These are phyloP conservation scores for Oreochromis tanganicae DNA, from an alignment of 2,113 vertebrate species.

Conservation along the genomic window DNA sequence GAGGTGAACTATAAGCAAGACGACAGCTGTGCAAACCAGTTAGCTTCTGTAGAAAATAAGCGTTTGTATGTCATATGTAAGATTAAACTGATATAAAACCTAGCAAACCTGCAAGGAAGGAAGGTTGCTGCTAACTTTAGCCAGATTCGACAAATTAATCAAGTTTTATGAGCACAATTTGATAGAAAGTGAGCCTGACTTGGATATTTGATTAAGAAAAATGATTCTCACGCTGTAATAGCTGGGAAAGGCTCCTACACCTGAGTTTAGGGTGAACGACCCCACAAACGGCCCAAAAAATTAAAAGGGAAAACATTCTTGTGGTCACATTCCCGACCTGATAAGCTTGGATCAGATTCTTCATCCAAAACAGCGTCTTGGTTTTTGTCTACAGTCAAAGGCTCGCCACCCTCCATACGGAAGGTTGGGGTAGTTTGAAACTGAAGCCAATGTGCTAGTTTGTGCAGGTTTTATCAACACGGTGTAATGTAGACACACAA, in stretches of 20 bases:
- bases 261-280: neutral
- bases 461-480: neutral
- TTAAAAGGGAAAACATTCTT: neutral
- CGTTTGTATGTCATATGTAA: neutral
- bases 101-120: neutral
- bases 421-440: neutral
- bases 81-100: neutral
- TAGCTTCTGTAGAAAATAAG: neutral
- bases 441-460: neutral
- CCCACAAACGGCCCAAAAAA: neutral
- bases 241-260: neutral
- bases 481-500: neutral
- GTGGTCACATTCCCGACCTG: neutral
- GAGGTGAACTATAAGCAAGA: neutral
- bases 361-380: neutral
- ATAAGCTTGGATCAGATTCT: neutral
- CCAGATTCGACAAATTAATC: neutral
- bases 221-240: neutral
- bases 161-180: too few relatives aligned
- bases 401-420: neutral
- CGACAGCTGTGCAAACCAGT: neutral
- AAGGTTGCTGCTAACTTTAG: neutral
- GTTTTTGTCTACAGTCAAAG: neutral
- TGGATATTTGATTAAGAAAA: neutral
- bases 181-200: too few relatives aligned